Percentiles rank a stretch among this genome's conserved stretches.
Conservation (phyloP, 2,888 invertebrate species). For the Tridacna gigas region DNA sequence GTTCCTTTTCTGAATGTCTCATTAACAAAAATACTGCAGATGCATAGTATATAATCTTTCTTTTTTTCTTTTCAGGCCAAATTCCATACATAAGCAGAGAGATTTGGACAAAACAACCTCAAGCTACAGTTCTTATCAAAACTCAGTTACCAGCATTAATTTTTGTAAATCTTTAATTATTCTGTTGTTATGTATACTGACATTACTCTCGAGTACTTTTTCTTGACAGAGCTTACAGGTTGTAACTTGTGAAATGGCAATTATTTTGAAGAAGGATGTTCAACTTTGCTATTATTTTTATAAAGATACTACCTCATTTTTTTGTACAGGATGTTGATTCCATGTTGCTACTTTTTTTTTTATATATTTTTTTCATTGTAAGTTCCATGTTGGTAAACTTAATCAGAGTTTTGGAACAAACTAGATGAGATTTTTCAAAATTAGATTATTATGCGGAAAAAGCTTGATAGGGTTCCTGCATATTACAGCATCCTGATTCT, state of each 20-base stretch:
- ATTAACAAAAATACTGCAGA: too few relatives aligned
- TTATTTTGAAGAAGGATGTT: slow-evolving; percentile 1
- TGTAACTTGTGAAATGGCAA: background rate
- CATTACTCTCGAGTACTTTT: background rate
- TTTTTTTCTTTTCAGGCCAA: background rate
- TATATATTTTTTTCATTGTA: too few relatives aligned
- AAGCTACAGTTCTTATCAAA: background rate
- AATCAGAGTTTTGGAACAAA: too few relatives aligned
- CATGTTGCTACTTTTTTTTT: too few relatives aligned
- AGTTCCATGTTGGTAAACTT: too few relatives aligned
- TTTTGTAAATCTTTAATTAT: background rate
- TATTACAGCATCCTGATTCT: too few relatives aligned
- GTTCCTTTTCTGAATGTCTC: too few relatives aligned
- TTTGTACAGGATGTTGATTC: background rate
- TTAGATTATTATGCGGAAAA: too few relatives aligned
- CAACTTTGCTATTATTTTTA: background rate
- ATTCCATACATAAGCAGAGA: background rate
- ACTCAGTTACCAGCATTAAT: slow-evolving; percentile 1
- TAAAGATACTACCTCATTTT: background rate
- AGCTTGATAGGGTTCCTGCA: too few relatives aligned
- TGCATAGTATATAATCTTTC: background rate
- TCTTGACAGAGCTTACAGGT: background rate
- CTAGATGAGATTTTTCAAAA: too few relatives aligned
- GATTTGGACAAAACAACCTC: background rate
- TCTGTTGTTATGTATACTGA: background rate